Percentiles rank a stretch among this genome's conserved stretches.
Conservation (phyloP, 2,113 vertebrate genomes). For the Octodon degus region DNA sequence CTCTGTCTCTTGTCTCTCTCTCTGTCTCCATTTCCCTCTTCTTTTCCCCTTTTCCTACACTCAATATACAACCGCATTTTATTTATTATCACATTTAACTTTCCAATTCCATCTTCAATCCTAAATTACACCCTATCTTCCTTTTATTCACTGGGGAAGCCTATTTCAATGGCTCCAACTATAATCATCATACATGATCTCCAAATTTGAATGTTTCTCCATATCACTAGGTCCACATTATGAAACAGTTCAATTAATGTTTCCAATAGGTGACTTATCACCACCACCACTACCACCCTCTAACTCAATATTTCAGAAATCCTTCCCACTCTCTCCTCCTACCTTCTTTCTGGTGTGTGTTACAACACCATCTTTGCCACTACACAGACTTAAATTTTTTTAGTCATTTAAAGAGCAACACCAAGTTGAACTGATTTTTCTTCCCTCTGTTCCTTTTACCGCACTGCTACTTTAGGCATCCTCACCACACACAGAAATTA, state of each 20-base stretch:
- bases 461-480: neutral
- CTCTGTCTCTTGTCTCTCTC: too few species aligned
- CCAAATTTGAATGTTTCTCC: neutral
- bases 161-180: neutral
- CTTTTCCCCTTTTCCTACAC: neutral
- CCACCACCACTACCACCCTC: neutral
- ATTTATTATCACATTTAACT: constrained; percentile 45
- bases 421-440: constrained; percentile 8
- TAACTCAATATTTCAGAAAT: constrained; percentile 11
- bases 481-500: neutral
- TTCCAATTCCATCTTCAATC: constrained; percentile 35
- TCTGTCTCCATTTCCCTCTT: too few species aligned
- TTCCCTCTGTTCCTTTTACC: neutral
- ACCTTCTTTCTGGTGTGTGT: constrained; percentile 43
- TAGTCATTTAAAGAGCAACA: neutral
- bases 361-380: constrained; percentile 1
- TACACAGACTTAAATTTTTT: neutral
- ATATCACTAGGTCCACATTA: neutral
- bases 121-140: neutral
- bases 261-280: constrained; percentile 5
- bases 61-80: neutral
- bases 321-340: neutral
- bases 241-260: neutral
- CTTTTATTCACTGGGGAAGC: neutral
- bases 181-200: neutral